Evolutionary conservation across 2,888 invertebrate species (phyloP).

Genomic region (Campoplex nolae): DNA sequence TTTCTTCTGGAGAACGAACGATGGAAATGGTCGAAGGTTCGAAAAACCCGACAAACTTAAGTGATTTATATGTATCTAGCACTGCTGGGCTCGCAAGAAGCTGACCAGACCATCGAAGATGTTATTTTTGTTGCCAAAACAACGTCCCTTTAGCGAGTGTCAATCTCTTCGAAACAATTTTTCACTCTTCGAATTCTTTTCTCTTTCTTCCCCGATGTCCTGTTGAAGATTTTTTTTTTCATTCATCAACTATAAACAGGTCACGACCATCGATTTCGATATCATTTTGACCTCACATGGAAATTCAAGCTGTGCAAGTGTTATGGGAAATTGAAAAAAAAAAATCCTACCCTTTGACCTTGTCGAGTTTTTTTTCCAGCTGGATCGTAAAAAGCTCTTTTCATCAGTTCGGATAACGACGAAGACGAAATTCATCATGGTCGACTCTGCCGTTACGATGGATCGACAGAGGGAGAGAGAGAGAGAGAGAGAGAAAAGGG

Average conservation of each 20-base stretch:
- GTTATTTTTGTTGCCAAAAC: background rate
- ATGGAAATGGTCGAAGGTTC: slow-evolving; percentile 25
- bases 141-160: background rate
- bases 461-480: background rate
- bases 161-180: background rate
- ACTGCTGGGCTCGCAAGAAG: background rate
- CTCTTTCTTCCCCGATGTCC: background rate
- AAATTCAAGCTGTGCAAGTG: background rate
- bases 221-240: background rate
- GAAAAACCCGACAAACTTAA: slow-evolving; percentile 36
- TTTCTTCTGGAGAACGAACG: background rate
- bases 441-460: slow-evolving; percentile 44
- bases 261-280: background rate
- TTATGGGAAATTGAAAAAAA: background rate
- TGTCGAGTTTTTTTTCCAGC: slow-evolving; percentile 14
- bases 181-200: background rate
- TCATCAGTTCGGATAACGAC: slow-evolving; percentile 2
- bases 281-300: background rate
- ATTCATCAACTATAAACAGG: background rate
- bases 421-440: slow-evolving; percentile 15
- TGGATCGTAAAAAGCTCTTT: background rate
- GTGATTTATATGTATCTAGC: background rate
- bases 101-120: background rate
- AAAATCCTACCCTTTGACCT: slow-evolving; percentile 11
- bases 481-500: background rate